A percentile compares a stretch with the other conserved stretches of the same genome.
Evolutionary conservation across 2,113 vertebrate species (phyloP).

Genomic region (Recurvirostra avosetta): DNA sequence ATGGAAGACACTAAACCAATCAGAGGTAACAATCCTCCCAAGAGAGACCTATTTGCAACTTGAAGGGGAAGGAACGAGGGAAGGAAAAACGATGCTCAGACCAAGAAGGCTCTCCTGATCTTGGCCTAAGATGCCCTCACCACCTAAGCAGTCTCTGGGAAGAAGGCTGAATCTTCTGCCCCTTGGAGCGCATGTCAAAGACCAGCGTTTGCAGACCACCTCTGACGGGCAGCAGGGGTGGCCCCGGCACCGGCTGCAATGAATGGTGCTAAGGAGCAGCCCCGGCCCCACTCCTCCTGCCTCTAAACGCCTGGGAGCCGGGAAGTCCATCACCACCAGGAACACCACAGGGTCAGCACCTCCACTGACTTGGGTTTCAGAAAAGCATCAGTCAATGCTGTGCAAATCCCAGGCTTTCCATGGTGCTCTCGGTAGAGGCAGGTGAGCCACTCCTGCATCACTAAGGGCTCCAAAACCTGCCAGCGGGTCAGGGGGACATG

Average conservation of each 20-base stretch:
- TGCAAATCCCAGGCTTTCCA: not conserved
- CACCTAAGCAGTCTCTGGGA: not conserved
- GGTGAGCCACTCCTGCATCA: not conserved
- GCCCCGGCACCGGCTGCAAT: not conserved
- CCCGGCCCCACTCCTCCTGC: not conserved
- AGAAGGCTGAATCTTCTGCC: not conserved
- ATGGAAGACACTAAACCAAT: not conserved
- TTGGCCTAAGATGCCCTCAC: not conserved
- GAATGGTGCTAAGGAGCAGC: not conserved
- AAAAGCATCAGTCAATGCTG: not conserved
- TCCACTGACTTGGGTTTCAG: not conserved
- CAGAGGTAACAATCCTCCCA: not conserved
- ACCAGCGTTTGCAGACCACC: not conserved
- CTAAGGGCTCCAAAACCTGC: not conserved
- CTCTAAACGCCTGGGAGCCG: fast-evolving
- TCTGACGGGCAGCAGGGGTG: not conserved
- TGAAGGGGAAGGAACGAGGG: not conserved
- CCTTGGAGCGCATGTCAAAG: not conserved
- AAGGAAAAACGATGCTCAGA: not conserved
- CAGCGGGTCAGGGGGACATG: not conserved
- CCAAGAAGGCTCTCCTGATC: not conserved
- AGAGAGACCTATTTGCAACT: not conserved
- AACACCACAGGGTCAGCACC: not conserved
- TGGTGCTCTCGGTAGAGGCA: fast-evolving
- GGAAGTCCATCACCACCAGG: not conserved